These are phyloP conservation scores for Sternarchorhynchus goeldii DNA, from an alignment of 2,797 vertebrate species.

Conservation along the genomic window DNA sequence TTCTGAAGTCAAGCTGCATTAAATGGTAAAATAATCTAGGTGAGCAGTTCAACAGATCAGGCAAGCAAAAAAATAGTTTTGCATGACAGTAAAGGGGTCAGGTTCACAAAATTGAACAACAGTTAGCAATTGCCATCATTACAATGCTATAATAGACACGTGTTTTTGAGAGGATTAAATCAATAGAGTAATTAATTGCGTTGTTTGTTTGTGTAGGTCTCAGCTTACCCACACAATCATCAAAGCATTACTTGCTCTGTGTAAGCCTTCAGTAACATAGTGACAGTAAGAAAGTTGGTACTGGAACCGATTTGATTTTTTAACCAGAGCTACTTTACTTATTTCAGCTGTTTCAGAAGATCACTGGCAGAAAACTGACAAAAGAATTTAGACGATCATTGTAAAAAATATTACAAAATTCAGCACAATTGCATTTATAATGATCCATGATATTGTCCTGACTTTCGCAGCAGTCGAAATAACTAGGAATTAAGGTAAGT, in stretches of 20 bases:
- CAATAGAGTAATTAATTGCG: conserved; percentile 35
- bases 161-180: conserved; percentile 28
- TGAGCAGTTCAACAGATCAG: neutral
- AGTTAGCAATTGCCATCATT: conserved; percentile 3
- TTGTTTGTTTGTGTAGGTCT: conserved; percentile 8
- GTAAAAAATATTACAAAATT: neutral
- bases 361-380: too few species aligned
- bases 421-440: neutral
- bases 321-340: neutral
- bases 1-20: conserved; percentile 19
- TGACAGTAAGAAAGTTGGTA: neutral
- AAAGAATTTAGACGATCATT: neutral
- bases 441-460: too few species aligned
- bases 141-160: neutral
- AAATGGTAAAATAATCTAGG: neutral
- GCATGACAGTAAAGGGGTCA: neutral
- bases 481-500: neutral
- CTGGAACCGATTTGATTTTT: neutral
- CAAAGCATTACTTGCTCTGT: neutral
- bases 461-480: neutral
- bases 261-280: neutral
- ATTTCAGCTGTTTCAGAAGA: neutral
- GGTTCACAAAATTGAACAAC: neutral
- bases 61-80: neutral
- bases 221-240: conserved; percentile 8